Evolutionary conservation across 2,888 invertebrate genomes (phyloP).

Genomic region (Xylota sylvarum): DNA sequence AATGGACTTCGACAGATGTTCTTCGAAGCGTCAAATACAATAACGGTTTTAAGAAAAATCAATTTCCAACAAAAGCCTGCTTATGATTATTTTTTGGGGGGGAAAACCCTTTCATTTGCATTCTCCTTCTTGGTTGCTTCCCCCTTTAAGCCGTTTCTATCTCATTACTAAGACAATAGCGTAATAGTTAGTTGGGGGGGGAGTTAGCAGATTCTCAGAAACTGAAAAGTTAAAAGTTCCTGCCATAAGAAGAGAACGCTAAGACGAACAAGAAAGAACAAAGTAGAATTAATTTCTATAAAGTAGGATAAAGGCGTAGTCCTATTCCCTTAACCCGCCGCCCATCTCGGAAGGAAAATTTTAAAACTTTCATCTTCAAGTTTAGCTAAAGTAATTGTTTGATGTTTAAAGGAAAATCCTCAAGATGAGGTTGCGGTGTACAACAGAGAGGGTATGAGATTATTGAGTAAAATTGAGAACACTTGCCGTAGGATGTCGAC

Average conservation of each 20-base stretch:
- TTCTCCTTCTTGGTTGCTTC: not conserved
- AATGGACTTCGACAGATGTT: constrained; percentile 28
- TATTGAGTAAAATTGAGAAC: not conserved
- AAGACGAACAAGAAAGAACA: not conserved
- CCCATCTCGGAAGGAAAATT: not conserved
- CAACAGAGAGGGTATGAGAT: no score
- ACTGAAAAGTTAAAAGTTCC: constrained; percentile 21
- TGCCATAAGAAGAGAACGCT: not conserved
- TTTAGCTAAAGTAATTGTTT: constrained; percentile 48
- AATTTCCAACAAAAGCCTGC: constrained; percentile 33
- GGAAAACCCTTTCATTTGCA: constrained; percentile 32
- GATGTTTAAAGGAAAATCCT: constrained; percentile 26
- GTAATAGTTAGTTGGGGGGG: not conserved
- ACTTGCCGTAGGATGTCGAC: constrained; percentile 19
- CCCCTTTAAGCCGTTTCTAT: constrained; percentile 24
- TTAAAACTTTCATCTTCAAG: constrained; percentile 44
- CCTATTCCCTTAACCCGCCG: not conserved
- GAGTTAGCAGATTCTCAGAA: not conserved
- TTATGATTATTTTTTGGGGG: constrained; percentile 26
- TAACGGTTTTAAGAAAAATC: constrained; percentile 24
- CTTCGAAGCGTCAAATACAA: constrained; percentile 17
- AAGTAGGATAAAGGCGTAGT: constrained; percentile 24
- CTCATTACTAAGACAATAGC: constrained; percentile 37
- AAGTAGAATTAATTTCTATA: constrained; percentile 44
- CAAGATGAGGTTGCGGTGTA: constrained; percentile 1